Base-by-base conservation (phyloP, 2,113 vertebrate species). In the Sterna hirundo region DNA sequence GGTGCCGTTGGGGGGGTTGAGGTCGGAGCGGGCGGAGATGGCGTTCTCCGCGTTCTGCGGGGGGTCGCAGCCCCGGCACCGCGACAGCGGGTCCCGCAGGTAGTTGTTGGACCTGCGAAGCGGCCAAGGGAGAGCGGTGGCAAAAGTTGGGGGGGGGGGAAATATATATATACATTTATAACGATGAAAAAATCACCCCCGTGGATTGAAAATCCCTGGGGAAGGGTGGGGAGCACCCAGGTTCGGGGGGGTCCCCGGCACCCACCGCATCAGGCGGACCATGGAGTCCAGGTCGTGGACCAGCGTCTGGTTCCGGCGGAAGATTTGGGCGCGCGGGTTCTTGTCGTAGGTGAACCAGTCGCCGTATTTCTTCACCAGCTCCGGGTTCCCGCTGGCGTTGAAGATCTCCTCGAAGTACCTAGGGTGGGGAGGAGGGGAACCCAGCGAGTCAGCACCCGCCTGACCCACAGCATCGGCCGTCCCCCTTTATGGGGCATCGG, bases 181-280 rank as follows among this genome's bases (percentile, higher is more conserved):
- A 30, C 14, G 27, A 55, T 30, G 15, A 15, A 55, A 30, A 55
- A 29, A 17, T 55, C 54, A 55, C 54, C 54, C 54, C 54, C 14
- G 5, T 13, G 54, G 54, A 29, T 55, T 55, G 54, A 27, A 30
- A 55, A 46, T 6, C 46, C 46, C 18, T 46, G 46, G 46, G 46
- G 46, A 46, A 46, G 46, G 18, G 46, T 46, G 16, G 2, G 20
- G 18, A 21, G 6, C 10, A 19, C 4, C 2, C 5, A 0, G 11
- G 32, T 23, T 0, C 10, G 20, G 26, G 62, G 64, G 20, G 13
- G 38, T 2, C 1, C 9, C 36, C 16, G 11, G 60, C 54, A 88
- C 70, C 20, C 91, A 99, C 99, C 99, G 99, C 99, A 99, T 99
- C 34, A 99, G 98, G 38, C 69, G 98, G 69, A 99, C 60, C 99